Conservation (phyloP, 2,888 invertebrate species). For the Tinea pellionella region DNA sequence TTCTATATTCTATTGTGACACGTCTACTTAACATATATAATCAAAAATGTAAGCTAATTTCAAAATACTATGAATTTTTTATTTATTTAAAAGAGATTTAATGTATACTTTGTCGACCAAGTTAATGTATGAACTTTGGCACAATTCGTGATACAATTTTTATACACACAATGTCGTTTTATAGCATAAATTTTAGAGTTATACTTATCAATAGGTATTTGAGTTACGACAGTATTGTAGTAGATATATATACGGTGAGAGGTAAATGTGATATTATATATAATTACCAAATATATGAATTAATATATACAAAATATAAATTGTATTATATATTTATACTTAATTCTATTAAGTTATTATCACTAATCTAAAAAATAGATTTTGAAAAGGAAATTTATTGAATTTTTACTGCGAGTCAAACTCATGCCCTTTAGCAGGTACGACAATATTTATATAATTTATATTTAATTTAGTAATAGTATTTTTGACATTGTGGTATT, state of each 20-base stretch:
- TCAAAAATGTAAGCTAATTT: slow-evolving; percentile 6
- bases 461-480: neutral
- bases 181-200: neutral
- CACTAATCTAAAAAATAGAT: neutral
- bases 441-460: neutral
- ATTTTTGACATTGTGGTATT: slow-evolving; percentile 6
- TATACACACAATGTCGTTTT: neutral
- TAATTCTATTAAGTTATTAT: slow-evolving; percentile 47
- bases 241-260: too few relatives aligned
- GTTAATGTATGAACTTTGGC: slow-evolving; percentile 10
- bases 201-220: too few relatives aligned
- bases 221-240: neutral
- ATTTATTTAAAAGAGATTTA: neutral
- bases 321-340: slow-evolving; percentile 31
- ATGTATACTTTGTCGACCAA: slow-evolving; percentile 6
- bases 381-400: neutral
- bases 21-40: slow-evolving; percentile 14
- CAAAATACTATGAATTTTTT: neutral
- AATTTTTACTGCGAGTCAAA: slow-evolving; percentile 1
- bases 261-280: neutral
- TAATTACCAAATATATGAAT: slow-evolving; percentile 1
- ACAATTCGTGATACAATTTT: neutral
- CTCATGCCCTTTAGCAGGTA: slow-evolving; percentile 7
- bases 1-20: slow-evolving; percentile 16
- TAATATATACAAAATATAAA: neutral